phyloP scores from a whole-genome alignment of 1,140 invertebrate species.

The Drepana arcuata region DNA sequence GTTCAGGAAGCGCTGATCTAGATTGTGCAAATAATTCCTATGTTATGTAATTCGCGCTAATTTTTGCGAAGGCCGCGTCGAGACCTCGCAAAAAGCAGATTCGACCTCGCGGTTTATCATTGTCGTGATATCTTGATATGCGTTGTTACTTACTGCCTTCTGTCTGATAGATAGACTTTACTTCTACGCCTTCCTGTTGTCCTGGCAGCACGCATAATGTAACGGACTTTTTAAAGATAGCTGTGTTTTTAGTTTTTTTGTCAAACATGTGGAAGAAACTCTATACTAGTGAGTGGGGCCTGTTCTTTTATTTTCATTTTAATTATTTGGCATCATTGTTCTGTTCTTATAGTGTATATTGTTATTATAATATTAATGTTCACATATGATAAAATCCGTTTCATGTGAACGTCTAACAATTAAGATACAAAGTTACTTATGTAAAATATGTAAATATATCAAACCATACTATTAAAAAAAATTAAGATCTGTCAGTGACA shows the following conservation, averaged over 20 bases:
- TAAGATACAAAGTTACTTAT: no score
- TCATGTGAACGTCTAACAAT: no score
- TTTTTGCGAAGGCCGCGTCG: slow-evolving; percentile 49
- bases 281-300: slow-evolving; percentile 11
- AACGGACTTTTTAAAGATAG: no score
- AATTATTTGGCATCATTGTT: background rate
- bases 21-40: slow-evolving; percentile 52
- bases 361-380: no score
- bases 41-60: slow-evolving; percentile 61
- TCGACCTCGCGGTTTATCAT: slow-evolving; percentile 55
- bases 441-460: no score
- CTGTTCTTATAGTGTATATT: no score
- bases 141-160: slow-evolving; percentile 42
- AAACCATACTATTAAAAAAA: no score
- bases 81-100: slow-evolving; percentile 54
- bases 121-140: slow-evolving; percentile 50
- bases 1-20: no score
- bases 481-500: no score
- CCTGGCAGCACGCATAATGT: slow-evolving; percentile 15
- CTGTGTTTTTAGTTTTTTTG: no score
- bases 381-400: no score
- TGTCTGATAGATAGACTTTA: slow-evolving; percentile 43
- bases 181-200: slow-evolving; percentile 26
- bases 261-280: slow-evolving; percentile 19
- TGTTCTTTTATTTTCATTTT: slow-evolving; percentile 4